Evolutionary conservation across 2,888 invertebrate genomes (phyloP), one percentile per base, ranked within the genome.

Genomic region (Sinopyrophorus schimmeli): DNA sequence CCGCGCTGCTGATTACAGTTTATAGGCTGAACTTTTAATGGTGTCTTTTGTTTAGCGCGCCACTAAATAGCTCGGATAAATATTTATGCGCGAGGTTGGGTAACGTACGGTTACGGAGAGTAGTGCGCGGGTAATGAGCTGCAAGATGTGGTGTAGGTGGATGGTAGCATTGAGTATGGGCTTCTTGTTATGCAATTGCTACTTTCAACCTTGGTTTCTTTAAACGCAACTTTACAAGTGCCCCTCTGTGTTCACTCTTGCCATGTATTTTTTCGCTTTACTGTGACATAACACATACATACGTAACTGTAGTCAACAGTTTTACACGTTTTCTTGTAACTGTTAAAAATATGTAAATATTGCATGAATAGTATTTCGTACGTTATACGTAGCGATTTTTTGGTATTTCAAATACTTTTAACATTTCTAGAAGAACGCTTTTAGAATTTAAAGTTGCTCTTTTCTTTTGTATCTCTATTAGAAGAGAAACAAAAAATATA

Each of bases 31-130:
- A 65, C 62, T 65, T 65, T 66, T 69, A 68, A 68, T 67, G 68
- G 67, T 62, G 67, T 67, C 68, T 67, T 70, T 70, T 70, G 69
- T 70, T 69, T 67, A 63, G 65, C 65, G 65, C 64, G 63, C 61
- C 62, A 67, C 63, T 69, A 69, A 69, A 69, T 66, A 68, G 67
- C 67, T 63, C 61, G 61, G 59, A 55, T 62, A 62, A 58, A 58
- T 65, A 65, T 68, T 69, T 69, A 70, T 68, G 66, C 63, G 60
- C 63, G 63, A 64, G 59, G 59, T 60, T 61, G 59, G 61, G 59
- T 65, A 64, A 66, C 58, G 64, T 63, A 65, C 65, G 64, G 62
- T 60, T 59, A 57, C 56, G 57, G 58, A 62, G 61, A 57, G 57
- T 52, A 52, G 53, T 53, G 61, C 58, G 60, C 62, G 55, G 61